A percentile compares a stretch with the other conserved stretches of the same genome.
Conservation (phyloP, 2,113 vertebrate species). For the Physeter macrocephalus region DNA sequence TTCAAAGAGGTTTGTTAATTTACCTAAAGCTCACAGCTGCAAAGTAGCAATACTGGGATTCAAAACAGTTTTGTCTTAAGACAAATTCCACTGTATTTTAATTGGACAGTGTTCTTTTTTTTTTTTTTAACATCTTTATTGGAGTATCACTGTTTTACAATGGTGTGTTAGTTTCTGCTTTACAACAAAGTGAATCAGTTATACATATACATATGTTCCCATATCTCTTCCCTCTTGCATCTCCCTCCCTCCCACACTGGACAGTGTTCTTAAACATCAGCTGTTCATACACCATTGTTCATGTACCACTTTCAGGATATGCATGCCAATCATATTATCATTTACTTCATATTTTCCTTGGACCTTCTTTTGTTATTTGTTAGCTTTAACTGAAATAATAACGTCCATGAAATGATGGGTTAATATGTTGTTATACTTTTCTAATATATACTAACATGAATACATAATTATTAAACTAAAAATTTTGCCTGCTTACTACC, state of each 20-base stretch:
- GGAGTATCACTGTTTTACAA: too few relatives aligned
- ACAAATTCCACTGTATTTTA: not conserved
- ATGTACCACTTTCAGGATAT: not conserved
- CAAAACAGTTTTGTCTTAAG: not conserved
- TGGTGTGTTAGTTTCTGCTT: too few relatives aligned
- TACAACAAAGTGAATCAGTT: too few relatives aligned
- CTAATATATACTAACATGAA: not conserved
- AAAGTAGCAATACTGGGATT: not conserved
- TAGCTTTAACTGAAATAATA: conserved; percentile 11
- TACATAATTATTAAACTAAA: not conserved
- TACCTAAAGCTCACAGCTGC: not conserved
- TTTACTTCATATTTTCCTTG: not conserved
- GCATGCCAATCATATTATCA: not conserved
- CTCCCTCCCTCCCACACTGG: too few relatives aligned
- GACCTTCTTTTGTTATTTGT: not conserved
- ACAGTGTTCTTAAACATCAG: too few relatives aligned
- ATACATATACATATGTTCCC: too few relatives aligned
- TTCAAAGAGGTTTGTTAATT: not conserved
- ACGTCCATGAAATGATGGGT: not conserved
- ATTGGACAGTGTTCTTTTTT: not conserved
- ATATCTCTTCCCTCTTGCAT: too few relatives aligned
- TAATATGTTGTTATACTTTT: not conserved
- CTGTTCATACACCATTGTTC: not conserved
- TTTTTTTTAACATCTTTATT: too few relatives aligned
- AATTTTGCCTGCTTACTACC: not conserved